Evolutionary conservation across 1,140 invertebrate genomes (phyloP).

Genomic region (Papilio aristodemus): DNA sequence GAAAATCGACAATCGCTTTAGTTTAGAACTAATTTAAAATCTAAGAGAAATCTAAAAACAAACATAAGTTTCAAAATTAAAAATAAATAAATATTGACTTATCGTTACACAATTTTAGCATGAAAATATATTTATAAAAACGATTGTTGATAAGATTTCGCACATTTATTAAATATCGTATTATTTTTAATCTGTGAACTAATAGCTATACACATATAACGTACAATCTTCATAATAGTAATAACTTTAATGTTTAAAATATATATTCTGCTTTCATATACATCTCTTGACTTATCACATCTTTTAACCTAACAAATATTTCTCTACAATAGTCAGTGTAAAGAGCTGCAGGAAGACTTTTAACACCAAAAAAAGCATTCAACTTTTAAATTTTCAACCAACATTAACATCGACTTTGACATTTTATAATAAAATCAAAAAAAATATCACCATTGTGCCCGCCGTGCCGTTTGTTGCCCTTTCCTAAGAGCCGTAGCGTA

Average conservation of each 20-base stretch:
- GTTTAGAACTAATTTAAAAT: neutral
- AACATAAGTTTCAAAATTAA: too few species aligned
- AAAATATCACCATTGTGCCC: too few species aligned
- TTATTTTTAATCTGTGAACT: conserved; percentile 6
- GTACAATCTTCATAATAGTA: conserved; percentile 55
- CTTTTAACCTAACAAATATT: conserved; percentile 63
- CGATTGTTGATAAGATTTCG: conserved; percentile 36
- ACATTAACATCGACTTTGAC: neutral
- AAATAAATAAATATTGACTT: neutral
- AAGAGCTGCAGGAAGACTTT: conserved; percentile 79
- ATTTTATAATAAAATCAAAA: too few species aligned
- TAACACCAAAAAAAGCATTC: conserved; percentile 53
- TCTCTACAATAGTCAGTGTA: conserved; percentile 77
- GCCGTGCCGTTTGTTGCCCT: too few species aligned
- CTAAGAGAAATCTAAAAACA: neutral
- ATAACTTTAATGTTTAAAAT: conserved; percentile 63
- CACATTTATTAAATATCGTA: conserved; percentile 23
- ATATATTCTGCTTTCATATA: conserved; percentile 61
- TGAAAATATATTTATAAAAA: conserved; percentile 24
- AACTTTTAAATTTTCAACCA: conserved; percentile 36
- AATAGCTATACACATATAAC: conserved; percentile 47
- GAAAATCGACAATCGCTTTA: conserved; percentile 19
- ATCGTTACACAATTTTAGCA: neutral
- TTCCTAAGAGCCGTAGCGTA: too few species aligned
- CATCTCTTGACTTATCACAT: conserved; percentile 67